phyloP scores from a whole-genome alignment of 2,888 invertebrate genomes.

The Drosophila engyochracea region DNA sequence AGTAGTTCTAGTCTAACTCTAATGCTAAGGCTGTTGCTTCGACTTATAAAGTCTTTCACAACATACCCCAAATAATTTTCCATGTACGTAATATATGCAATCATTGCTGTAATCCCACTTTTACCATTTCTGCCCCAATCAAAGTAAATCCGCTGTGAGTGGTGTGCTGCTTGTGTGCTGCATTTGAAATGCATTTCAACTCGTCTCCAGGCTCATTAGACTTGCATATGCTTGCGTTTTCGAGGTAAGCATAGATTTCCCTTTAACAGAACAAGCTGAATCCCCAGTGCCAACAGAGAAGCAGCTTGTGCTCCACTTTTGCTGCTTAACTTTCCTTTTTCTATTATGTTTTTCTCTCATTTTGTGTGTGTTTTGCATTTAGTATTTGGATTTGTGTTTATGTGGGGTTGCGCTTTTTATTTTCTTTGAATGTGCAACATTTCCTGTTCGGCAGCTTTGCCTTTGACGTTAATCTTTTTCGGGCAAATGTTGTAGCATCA shows the following conservation, averaged over 20 bases:
- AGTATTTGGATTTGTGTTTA: background rate
- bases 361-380: background rate
- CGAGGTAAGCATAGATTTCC: conserved; percentile 38
- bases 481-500: conserved; percentile 26
- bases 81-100: conserved; percentile 3
- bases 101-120: conserved; percentile 33
- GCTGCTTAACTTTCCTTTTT: conserved; percentile 58
- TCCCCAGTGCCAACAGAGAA: conserved; percentile 51
- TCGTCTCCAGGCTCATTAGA: conserved; percentile 55
- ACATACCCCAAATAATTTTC: background rate
- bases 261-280: conserved; percentile 47
- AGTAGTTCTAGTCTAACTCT: background rate
- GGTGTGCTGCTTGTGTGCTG: conserved; percentile 26
- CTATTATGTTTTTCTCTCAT: conserved; percentile 1
- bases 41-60: background rate
- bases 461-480: conserved; percentile 34
- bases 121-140: conserved; percentile 34
- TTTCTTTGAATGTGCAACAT: conserved; percentile 32
- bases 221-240: conserved; percentile 58
- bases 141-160: conserved; percentile 51
- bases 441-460: conserved; percentile 49
- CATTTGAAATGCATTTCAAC: conserved; percentile 39
- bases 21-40: background rate
- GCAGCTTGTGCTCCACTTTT: conserved; percentile 59
- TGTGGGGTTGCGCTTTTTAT: background rate